These are phyloP conservation scores for Drosophila tristis DNA, from an alignment of 1,140 invertebrate genomes.

Conservation along the genomic window DNA sequence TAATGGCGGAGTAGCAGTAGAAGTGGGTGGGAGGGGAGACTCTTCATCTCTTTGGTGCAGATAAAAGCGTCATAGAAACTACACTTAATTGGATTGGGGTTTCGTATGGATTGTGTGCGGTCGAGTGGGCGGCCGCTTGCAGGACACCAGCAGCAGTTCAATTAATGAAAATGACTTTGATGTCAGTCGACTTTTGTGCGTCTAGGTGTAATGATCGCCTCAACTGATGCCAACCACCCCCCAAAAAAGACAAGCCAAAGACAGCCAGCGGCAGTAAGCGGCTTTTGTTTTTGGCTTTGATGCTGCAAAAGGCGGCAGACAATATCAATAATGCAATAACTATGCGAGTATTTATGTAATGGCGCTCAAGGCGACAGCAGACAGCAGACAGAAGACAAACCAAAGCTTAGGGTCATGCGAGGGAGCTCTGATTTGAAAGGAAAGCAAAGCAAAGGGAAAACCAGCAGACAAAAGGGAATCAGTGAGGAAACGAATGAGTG, in stretches of 20 bases:
- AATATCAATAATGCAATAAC: slow-evolving; percentile 50
- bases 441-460: no score
- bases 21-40: no score
- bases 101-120: slow-evolving; percentile 29
- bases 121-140: background rate
- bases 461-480: no score
- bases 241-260: background rate
- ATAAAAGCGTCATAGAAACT: slow-evolving; percentile 54
- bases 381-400: background rate
- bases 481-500: no score
- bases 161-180: slow-evolving; percentile 63
- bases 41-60: background rate
- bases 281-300: slow-evolving; percentile 41
- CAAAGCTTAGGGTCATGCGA: no score
- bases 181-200: slow-evolving; percentile 48
- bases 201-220: slow-evolving; percentile 60
- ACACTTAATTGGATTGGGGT: slow-evolving; percentile 58
- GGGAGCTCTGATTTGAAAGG: no score
- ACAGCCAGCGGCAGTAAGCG: slow-evolving; percentile 36
- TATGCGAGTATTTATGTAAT: background rate
- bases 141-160: slow-evolving; percentile 31
- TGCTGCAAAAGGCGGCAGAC: background rate
- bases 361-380: background rate
- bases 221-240: slow-evolving; percentile 16
- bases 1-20: no score